Evolutionary conservation across 2,888 invertebrate genomes (phyloP), one percentile per base, ranked within the genome.

Genomic region (Mechanitis mazaeus): DNA sequence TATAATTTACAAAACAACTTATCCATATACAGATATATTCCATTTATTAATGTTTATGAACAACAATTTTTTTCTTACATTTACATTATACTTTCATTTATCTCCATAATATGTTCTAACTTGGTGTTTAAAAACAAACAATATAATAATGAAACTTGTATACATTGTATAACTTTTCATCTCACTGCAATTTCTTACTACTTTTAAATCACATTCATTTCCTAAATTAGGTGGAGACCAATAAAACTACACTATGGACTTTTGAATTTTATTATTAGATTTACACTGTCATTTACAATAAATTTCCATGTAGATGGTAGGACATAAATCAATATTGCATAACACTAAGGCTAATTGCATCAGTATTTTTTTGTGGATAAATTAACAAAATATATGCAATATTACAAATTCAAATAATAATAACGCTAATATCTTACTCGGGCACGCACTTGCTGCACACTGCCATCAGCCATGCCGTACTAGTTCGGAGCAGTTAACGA

Each of bases 251-350:
- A 71, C 57, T 72, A 47, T 85, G 89, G 87, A 87, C 87, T 90
- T 90, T 88, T 87, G 87, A 87, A 89, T 87, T 88, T 90, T 89
- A 89, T 89, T 89, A 89, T 90, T 89, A 88, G 90, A 90, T 89
- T 90, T 90, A 90, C 89, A 90, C 89, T 88, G 89, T 90, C 90
- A 90, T 90, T 90, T 90, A 89, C 89, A 90, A 88, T 89, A 89
- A 89, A 88, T 89, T 90, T 89, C 83, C 87, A 89, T 87, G 90
- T 88, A 88, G 87, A 85, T 89, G 85, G 88, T 87, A 88, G 87
- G 88, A 87, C 87, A 90, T 87, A 87, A 89, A 88, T 80, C 87
- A 89, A 90, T 89, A 89, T 89, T 89, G 90, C 90, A 88, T 89
- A 88, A 89, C 87, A 87, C 90, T 90, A 90, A 89, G 87, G 89